Conservation (phyloP, 1,140 invertebrate species). For the Spodoptera frugiperda region DNA sequence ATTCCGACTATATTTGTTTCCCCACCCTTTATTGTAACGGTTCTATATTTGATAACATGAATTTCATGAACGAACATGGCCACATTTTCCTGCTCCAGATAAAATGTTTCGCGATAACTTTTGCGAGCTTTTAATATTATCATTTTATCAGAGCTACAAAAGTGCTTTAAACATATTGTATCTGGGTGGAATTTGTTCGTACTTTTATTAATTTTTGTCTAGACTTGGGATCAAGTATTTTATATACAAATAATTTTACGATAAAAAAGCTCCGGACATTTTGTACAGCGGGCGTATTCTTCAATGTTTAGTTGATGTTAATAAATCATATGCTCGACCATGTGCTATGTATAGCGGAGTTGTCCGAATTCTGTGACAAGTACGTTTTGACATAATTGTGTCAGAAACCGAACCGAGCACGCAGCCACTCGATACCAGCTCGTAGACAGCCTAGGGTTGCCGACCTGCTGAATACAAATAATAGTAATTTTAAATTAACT, state of each 20-base stretch:
- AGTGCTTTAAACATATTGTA: not conserved
- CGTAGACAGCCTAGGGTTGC: not conserved
- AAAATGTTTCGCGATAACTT: conserved; percentile 3
- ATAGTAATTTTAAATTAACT: not conserved
- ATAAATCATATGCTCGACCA: conserved; percentile 28
- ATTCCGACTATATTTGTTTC: conserved; percentile 24
- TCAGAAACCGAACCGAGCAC: conserved; percentile 7
- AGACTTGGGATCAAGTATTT: not conserved
- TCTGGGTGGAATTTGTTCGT: not conserved
- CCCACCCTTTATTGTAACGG: conserved; percentile 37
- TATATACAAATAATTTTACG: not conserved
- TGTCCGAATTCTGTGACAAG: conserved; percentile 29
- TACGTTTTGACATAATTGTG: conserved; percentile 42
- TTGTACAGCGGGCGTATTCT: not conserved
- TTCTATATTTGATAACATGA: conserved; percentile 36
- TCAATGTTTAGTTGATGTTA: conserved; percentile 29
- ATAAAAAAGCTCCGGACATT: not conserved
- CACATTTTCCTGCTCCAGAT: not conserved
- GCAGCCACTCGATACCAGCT: conserved; percentile 12
- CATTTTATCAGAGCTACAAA: not conserved
- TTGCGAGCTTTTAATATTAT: conserved; percentile 11
- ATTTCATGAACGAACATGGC: not conserved
- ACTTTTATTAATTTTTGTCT: conserved; percentile 1
- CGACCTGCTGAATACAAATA: not conserved
- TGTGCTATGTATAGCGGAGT: conserved; percentile 33